Evolutionary conservation across 2,888 invertebrate genomes (phyloP).

Genomic region (Agrilus mali): DNA sequence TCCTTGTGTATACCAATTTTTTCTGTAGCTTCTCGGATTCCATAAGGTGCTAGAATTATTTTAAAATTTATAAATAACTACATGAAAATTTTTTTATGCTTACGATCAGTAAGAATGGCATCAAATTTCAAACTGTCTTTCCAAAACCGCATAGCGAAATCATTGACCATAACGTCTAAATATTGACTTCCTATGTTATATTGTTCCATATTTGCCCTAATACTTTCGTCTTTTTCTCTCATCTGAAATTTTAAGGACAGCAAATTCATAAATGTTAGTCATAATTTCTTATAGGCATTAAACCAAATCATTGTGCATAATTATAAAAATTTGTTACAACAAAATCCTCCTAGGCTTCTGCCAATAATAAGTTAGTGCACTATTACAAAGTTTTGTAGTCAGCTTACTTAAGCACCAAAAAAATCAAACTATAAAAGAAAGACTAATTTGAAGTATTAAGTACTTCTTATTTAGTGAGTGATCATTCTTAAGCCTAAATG

Average conservation of each 20-base stretch:
- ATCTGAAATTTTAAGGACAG: conserved; percentile 31
- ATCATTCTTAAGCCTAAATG: too few relatives aligned
- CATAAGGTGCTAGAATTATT: conserved; percentile 74
- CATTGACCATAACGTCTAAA: conserved; percentile 81
- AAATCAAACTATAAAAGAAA: not conserved
- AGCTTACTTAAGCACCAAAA: not conserved
- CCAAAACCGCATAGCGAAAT: conserved; percentile 80
- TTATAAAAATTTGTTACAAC: too few relatives aligned
- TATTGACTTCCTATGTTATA: conserved; percentile 67
- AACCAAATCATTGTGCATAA: too few relatives aligned
- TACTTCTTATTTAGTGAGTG: too few relatives aligned
- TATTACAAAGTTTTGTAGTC: not conserved
- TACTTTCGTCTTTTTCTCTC: conserved; percentile 72
- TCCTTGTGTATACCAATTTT: conserved; percentile 58
- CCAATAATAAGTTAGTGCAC: too few relatives aligned
- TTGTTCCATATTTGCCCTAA: conserved; percentile 77
- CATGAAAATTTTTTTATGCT: conserved; percentile 29
- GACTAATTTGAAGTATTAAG: not conserved
- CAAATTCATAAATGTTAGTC: not conserved
- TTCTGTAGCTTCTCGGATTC: conserved; percentile 87
- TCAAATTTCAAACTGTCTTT: conserved; percentile 60
- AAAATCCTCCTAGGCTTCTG: too few relatives aligned
- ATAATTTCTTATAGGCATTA: too few relatives aligned
- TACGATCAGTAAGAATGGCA: conserved; percentile 92
- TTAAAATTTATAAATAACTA: not conserved